These are phyloP conservation scores for Drosophila austrosaltans DNA, from an alignment of 2,888 invertebrate genomes.

Conservation along the genomic window DNA sequence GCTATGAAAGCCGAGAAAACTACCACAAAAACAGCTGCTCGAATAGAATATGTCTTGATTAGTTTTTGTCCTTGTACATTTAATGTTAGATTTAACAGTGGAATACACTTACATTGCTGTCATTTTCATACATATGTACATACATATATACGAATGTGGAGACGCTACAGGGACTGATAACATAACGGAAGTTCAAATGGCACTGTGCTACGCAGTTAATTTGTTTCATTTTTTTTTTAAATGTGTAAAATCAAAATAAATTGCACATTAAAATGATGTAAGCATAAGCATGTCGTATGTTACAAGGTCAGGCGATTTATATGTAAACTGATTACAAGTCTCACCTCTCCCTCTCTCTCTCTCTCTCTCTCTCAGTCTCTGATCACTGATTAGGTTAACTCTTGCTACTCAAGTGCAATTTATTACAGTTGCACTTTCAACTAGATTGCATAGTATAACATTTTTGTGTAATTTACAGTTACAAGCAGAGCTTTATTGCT, in stretches of 20 bases:
- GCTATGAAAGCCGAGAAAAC: not conserved
- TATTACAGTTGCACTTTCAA: conserved; percentile 29
- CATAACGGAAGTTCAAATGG: conserved; percentile 56
- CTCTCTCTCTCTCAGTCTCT: not conserved
- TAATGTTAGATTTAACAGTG: conserved; percentile 6
- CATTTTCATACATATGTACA: too few relatives aligned
- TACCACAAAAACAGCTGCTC: not conserved
- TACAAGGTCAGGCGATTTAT: conserved; percentile 39
- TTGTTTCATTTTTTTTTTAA: conserved; percentile 9
- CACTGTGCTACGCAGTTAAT: conserved; percentile 52
- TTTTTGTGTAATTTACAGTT: conserved; percentile 57
- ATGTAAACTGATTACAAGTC: not conserved
- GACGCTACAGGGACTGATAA: conserved; percentile 15
- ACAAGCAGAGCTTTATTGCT: conserved; percentile 21
- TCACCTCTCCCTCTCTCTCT: not conserved
- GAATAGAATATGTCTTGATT: too few relatives aligned
- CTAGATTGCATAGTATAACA: conserved; percentile 42
- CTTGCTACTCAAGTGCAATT: conserved; percentile 47
- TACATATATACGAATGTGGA: not conserved
- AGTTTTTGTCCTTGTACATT: not conserved
- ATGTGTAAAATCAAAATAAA: conserved; percentile 7
- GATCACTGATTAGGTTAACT: conserved; percentile 35
- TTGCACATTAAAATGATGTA: conserved; percentile 14
- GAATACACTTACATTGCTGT: not conserved
- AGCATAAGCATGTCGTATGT: conserved; percentile 34